Percentiles rank a stretch among this genome's conserved stretches.
These are phyloP conservation scores for Carpatolechia fugitivella DNA, from an alignment of 2,888 invertebrate genomes.

Conservation along the genomic window DNA sequence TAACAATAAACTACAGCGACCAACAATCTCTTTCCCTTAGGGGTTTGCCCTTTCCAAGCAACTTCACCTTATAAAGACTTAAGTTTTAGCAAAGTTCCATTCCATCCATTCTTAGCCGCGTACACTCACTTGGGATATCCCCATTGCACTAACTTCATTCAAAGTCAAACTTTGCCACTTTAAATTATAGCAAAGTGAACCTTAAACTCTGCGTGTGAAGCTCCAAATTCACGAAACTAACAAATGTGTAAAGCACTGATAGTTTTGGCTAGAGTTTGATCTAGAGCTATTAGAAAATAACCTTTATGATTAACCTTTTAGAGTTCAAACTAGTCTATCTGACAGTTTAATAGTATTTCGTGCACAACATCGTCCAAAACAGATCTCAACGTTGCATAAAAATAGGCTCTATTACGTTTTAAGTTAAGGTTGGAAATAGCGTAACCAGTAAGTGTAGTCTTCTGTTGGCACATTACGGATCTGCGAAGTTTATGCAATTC, in stretches of 20 bases:
- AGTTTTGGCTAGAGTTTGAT: background rate
- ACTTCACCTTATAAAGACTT: no score
- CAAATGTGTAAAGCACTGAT: background rate
- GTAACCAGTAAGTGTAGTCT: background rate
- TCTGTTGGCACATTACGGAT: constrained; percentile 35
- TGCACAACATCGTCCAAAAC: background rate
- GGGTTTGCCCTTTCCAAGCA: no score
- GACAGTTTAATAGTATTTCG: background rate
- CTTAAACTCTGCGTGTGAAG: background rate
- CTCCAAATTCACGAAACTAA: background rate
- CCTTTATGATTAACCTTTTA: background rate
- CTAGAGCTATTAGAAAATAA: no score
- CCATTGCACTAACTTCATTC: constrained; percentile 70
- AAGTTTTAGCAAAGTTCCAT: constrained; percentile 28
- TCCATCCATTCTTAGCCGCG: constrained; percentile 39
- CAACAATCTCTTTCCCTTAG: no score
- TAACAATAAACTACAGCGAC: no score
- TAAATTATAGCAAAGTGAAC: background rate
- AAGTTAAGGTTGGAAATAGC: background rate
- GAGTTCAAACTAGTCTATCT: background rate
- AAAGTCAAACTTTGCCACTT: constrained; percentile 36
- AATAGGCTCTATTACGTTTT: background rate
- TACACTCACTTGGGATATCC: constrained; percentile 64
- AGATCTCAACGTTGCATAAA: background rate
- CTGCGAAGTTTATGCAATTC: constrained; percentile 72